Conservation (phyloP, 2,797 vertebrate species). For the Pogonophryne albipinna region DNA sequence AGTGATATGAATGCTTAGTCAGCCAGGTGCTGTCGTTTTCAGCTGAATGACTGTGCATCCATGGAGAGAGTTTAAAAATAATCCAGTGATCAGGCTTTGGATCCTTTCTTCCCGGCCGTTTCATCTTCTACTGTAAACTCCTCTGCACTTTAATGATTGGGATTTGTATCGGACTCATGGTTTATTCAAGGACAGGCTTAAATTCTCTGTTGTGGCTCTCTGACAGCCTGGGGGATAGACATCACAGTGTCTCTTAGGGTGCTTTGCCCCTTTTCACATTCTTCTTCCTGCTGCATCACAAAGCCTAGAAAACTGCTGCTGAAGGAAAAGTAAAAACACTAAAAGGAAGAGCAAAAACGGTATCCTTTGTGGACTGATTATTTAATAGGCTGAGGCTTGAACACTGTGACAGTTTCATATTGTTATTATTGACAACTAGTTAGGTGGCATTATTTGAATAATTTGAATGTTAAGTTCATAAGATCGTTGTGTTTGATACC, state of each 20-base stretch:
- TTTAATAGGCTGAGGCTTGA: neutral
- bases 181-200: constrained; percentile 64
- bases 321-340: constrained; percentile 2
- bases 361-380: neutral
- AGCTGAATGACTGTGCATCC: constrained; percentile 7
- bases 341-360: neutral
- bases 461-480: neutral
- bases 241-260: constrained; percentile 75
- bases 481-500: neutral
- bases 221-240: constrained; percentile 64
- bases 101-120: constrained; percentile 1
- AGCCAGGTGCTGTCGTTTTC: neutral
- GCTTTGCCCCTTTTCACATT: constrained; percentile 47
- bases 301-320: constrained; percentile 20
- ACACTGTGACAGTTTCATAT: neutral
- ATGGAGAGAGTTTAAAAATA: constrained; percentile 25
- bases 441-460: no score
- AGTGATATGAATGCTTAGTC: neutral
- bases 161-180: constrained; percentile 67
- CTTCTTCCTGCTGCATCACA: constrained; percentile 37
- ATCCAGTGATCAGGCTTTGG: constrained; percentile 48
- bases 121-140: constrained; percentile 40
- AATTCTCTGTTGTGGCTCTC: constrained; percentile 64
- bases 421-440: no score
- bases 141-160: constrained; percentile 66